phyloP scores from a whole-genome alignment of 2,797 vertebrate genomes.

The Myotis vivesi region DNA sequence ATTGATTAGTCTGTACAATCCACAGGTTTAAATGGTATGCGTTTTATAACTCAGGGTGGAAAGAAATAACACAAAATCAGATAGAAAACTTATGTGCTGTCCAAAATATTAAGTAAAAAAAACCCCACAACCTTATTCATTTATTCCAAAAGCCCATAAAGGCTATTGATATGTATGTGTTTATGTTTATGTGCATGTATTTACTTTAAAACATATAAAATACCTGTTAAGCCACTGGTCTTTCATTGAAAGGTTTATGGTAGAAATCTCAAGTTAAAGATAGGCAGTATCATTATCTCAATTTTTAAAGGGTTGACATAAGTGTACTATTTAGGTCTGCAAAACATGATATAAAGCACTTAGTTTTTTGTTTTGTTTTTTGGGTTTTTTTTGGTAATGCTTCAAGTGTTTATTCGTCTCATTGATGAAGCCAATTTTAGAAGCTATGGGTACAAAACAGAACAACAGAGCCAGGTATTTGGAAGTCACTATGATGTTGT shows the following conservation, averaged over 20 bases:
- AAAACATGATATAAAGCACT: neutral
- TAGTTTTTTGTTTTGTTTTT: neutral
- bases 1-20: constrained; percentile 58
- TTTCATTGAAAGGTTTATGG: neutral
- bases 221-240: neutral
- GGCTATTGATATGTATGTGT: neutral
- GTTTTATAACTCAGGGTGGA: neutral
- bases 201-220: neutral
- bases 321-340: neutral
- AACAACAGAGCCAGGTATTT: neutral
- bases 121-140: neutral
- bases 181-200: neutral
- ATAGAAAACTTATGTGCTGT: neutral
- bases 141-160: neutral
- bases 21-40: neutral
- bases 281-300: neutral
- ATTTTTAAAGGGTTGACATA: neutral
- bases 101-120: neutral
- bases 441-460: neutral
- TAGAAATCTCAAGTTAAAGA: neutral
- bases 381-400: neutral
- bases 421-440: constrained; percentile 6
- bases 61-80: constrained; percentile 38
- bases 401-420: neutral
- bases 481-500: neutral